Evolutionary conservation across 1,140 invertebrate species (phyloP), one percentile per base, ranked within the genome.

Genomic region (Drosophila nasuta): DNA sequence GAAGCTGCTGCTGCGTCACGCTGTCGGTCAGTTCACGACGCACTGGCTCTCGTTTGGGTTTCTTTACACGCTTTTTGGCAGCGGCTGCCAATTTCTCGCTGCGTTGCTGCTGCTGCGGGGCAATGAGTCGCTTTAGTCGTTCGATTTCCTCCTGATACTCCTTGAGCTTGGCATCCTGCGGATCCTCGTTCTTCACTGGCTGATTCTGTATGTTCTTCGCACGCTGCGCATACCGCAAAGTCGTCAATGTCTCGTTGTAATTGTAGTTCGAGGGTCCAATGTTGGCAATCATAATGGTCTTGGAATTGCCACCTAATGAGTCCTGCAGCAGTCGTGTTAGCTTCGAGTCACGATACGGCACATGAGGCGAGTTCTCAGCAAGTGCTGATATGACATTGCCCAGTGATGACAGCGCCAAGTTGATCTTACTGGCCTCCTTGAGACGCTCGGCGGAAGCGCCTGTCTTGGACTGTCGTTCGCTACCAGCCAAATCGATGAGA

Each of bases 201-300:
- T 98, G 97, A 94, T 99, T 99, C 94, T 98, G 97, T 82, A 99
- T 99, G 75, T 95, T 94, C 93, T 99, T 99, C 10, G 98, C 98
- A 33, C 98, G 94, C 92, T 97, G 97, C 1, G 98, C 97, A 93
- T 99, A 99, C 17, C 98, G 94, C 62, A 99, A 93, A 3, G 98
- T 99, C 8, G 96, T 97, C 66, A 99, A 93, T 25, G 97, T 98
- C 94, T 99, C 98, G 88, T 99, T 98, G 93, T 97, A 98, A 93
- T 99, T 99, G 93, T 97, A 98, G 80, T 95, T 96, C 5, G 98
- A 97, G n/a, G 98, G 98, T 5, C 98, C 98, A 82, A 99, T 97
- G 93, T 98, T 98, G 13, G 98, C 98, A 30, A 99, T 97, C 98
- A 99, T 99, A 38, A 99, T 96, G 10, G 98, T 99, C 93, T 98